These are phyloP conservation scores for Chaetodon trifasciatus DNA, from an alignment of 2,797 vertebrate genomes.

Conservation along the genomic window DNA sequence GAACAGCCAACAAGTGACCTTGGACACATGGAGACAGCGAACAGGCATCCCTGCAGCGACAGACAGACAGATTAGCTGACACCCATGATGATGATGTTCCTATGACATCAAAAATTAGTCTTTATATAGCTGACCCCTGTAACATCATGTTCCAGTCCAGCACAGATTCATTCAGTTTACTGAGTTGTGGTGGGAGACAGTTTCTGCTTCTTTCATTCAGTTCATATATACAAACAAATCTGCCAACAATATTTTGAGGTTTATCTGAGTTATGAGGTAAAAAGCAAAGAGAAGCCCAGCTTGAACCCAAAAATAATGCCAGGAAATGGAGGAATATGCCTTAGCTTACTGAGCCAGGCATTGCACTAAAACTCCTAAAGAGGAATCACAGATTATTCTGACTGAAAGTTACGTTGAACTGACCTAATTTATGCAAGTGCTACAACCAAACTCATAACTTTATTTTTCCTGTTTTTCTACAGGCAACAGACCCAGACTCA, in stretches of 20 bases:
- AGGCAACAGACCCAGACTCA: slow-evolving; percentile 97
- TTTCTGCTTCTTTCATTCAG: neutral
- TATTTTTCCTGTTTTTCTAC: slow-evolving; percentile 44
- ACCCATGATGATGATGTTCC: slow-evolving; percentile 58
- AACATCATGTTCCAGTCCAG: slow-evolving; percentile 52
- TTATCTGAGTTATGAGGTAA: neutral
- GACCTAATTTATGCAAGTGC: neutral
- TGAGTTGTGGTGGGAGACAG: neutral
- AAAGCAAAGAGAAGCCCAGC: neutral
- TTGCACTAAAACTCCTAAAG: slow-evolving; percentile 6
- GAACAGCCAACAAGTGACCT: slow-evolving; percentile 78
- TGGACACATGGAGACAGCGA: slow-evolving; percentile 68
- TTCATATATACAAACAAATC: slow-evolving; percentile 13
- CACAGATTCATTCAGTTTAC: slow-evolving; percentile 44
- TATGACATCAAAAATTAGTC: slow-evolving; percentile 66
- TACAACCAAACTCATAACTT: neutral
- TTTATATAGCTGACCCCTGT: slow-evolving; percentile 68
- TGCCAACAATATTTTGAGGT: slow-evolving; percentile 1
- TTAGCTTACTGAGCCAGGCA: neutral
- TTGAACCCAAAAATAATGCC: neutral
- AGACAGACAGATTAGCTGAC: slow-evolving; percentile 78
- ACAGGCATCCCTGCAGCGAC: slow-evolving; percentile 66
- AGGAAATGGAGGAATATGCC: neutral
- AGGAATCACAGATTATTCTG: neutral
- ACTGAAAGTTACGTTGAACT: neutral